These are phyloP conservation scores for Brachyrhaphis roseni DNA, from an alignment of 2,797 vertebrate genomes.

Conservation along the genomic window DNA sequence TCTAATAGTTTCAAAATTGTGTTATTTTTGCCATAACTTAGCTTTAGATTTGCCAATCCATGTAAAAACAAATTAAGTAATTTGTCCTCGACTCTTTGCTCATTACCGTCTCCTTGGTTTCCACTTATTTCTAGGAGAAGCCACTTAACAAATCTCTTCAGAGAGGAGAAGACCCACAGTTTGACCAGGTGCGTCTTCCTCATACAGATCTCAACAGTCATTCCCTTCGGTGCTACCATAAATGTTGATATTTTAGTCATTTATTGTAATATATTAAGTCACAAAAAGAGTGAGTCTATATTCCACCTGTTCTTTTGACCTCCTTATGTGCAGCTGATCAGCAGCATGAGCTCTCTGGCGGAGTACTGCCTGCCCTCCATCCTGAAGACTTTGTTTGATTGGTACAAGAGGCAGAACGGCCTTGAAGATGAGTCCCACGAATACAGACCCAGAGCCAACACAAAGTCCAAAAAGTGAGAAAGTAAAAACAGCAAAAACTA, in stretches of 20 bases:
- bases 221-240: not conserved
- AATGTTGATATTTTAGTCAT: not conserved
- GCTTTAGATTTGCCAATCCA: not conserved
- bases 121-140: constrained; percentile 87
- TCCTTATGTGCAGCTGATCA: constrained; percentile 87
- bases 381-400: constrained; percentile 95
- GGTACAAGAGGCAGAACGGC: constrained; percentile 98
- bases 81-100: not conserved
- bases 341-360: constrained; percentile 96
- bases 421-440: constrained; percentile 98
- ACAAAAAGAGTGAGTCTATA: not conserved
- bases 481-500: not conserved
- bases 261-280: not conserved
- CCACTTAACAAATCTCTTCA: constrained; percentile 97
- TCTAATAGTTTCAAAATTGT: not conserved
- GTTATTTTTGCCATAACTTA: not conserved
- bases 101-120: constrained; percentile 16
- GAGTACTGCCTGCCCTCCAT: constrained; percentile 98
- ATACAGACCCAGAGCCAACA: constrained; percentile 95
- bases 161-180: constrained; percentile 96
- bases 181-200: constrained; percentile 90
- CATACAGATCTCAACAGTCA: not conserved
- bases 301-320: not conserved
- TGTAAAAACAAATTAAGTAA: not conserved
- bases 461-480: constrained; percentile 95